These are phyloP conservation scores for Drosophila pectinifera DNA, from an alignment of 1,140 invertebrate genomes.

Conservation along the genomic window DNA sequence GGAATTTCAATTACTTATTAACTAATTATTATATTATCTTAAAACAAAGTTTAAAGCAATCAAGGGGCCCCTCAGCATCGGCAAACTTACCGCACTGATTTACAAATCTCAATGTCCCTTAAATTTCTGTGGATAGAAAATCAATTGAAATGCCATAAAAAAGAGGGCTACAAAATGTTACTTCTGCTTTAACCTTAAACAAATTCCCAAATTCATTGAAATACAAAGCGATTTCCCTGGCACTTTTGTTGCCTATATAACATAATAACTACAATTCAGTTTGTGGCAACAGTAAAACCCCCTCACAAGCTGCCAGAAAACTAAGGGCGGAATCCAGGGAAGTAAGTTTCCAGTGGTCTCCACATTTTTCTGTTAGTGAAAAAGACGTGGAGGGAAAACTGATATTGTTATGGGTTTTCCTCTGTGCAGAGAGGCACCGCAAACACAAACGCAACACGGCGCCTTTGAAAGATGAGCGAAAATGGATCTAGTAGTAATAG, in stretches of 20 bases:
- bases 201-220: background rate
- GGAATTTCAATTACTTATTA: too few species aligned
- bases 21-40: too few species aligned
- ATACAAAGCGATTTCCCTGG: too few species aligned
- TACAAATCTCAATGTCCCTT: too few species aligned
- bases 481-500: constrained; percentile 50
- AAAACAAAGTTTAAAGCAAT: too few species aligned
- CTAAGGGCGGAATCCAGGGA: background rate
- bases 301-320: background rate
- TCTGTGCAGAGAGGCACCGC: constrained; percentile 31
- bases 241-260: background rate
- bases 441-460: constrained; percentile 66
- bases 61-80: too few species aligned
- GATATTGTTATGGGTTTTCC: constrained; percentile 16
- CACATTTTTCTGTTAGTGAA: background rate
- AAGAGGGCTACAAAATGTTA: background rate
- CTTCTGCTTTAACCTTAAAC: background rate
- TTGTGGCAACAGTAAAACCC: background rate
- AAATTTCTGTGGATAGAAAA: background rate
- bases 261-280: background rate
- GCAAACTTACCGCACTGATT: too few species aligned
- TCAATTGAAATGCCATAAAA: background rate
- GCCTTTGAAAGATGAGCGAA: constrained; percentile 79
- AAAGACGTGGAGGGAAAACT: background rate
- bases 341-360: background rate